These are phyloP conservation scores for Alligator mississippiensis DNA, from an alignment of 2,113 vertebrate species.

Conservation along the genomic window DNA sequence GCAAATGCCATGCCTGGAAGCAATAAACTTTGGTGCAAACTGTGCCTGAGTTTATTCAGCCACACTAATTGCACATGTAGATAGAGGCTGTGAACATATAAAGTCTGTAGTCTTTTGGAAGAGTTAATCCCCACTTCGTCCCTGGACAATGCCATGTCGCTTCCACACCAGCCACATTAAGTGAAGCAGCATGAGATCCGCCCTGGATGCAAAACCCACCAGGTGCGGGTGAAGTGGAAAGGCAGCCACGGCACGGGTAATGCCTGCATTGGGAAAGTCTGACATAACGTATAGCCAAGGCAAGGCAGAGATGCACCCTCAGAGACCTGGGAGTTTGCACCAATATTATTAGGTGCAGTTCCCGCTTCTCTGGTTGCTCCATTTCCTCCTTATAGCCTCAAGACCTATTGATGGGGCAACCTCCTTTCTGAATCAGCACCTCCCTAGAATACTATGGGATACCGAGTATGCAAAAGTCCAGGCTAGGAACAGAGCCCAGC, in stretches of 20 bases:
- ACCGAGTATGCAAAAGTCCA: no score
- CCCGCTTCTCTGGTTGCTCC: neutral
- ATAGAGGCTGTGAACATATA: neutral
- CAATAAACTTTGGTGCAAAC: no score
- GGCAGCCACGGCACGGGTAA: neutral
- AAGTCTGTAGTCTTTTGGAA: neutral
- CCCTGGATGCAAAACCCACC: neutral
- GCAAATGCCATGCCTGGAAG: no score
- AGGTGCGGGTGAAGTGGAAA: neutral
- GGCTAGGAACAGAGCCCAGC: no score
- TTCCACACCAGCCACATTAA: neutral
- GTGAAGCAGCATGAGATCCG: neutral
- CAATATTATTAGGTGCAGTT: neutral
- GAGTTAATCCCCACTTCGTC: neutral
- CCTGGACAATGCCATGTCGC: neutral
- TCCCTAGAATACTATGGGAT: no score
- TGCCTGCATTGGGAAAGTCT: neutral
- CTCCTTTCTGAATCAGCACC: neutral
- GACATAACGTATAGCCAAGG: no score
- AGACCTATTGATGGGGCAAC: accelerated
- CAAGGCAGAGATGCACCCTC: neutral
- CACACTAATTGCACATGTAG: no score
- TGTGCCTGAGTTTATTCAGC: no score
- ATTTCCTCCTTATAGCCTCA: neutral
- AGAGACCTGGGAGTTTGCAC: neutral